A percentile compares a stretch with the other conserved stretches of the same genome.
These are phyloP conservation scores for Mechanitis messenoides DNA, from an alignment of 2,888 invertebrate genomes.

Conservation along the genomic window DNA sequence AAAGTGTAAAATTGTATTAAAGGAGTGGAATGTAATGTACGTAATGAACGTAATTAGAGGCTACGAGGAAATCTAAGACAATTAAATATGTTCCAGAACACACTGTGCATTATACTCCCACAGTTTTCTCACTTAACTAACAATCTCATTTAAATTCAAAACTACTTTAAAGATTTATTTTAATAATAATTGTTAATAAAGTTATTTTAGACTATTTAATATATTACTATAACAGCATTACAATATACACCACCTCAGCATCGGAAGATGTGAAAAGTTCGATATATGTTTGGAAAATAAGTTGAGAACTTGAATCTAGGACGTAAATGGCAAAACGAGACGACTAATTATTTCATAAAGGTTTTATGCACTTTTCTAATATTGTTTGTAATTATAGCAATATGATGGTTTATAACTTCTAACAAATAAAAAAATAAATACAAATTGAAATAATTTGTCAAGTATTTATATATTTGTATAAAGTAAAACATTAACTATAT, in stretches of 20 bases:
- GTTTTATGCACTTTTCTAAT: no score
- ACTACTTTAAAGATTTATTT: no score
- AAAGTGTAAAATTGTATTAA: neutral
- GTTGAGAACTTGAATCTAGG: no score
- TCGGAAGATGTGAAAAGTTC: no score
- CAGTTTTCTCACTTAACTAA: neutral
- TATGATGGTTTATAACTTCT: no score
- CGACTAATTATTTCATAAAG: no score
- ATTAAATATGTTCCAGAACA: slow-evolving; percentile 21
- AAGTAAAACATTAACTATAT: slow-evolving; percentile 26
- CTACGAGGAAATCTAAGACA: slow-evolving; percentile 22
- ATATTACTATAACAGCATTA: neutral
- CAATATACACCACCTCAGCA: neutral
- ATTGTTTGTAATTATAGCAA: no score
- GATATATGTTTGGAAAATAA: no score
- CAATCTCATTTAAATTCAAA: neutral
- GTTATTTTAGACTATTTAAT: neutral
- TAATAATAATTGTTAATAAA: no score
- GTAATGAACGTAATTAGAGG: slow-evolving; percentile 2
- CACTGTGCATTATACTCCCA: neutral
- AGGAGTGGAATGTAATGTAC: neutral
- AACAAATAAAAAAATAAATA: no score
- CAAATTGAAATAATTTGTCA: no score
- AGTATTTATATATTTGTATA: neutral
- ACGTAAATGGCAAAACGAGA: no score